Base-by-base conservation (phyloP, 92 coral and sea anemone species). In the Anthopleura xanthogrammica region DNA sequence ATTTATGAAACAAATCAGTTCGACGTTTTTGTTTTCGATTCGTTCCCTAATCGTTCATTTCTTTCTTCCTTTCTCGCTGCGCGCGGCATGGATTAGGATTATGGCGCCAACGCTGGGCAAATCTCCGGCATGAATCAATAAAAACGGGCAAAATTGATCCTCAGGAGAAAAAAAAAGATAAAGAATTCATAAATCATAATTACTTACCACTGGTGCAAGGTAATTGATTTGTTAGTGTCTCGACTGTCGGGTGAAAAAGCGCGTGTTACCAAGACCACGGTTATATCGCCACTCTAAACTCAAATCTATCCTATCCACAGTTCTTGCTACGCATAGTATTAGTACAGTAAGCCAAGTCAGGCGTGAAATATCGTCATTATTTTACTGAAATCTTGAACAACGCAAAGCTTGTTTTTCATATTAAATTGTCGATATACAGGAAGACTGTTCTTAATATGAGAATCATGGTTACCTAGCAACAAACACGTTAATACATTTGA, bases 401-500 rank as follows among this genome's bases (percentile, higher is more conserved):
- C 16, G 14, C 36, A 4, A 12, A n/a, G 29, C 36, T 29, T 29
- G 29, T 23, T 68, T 68, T 29, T 68, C 8, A 29, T 22, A 7
- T 68, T 36, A 64, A 64, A 64, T n/a, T 9, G 24, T 7, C 7
- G 24, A 17, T 36, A 68, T 12, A 23, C 41, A 29, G 74, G 42
- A 36, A 68, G 74, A 9, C 42, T 23, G 42, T 24, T 68, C 74
- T 36, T 68, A 11, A 12, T 29, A 29, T 68, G 1, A 68, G 42
- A 68, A 29, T 9, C 17, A 9, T 68, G 74, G 74, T 68, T 29
- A 11, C 74, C 74, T 68, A 68, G 74, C 74, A 68, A 68, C 74
- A 29, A 29, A 29, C 74, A 29, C 7, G 2, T 68, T 9, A 2
- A 22, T 23, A 68, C 36, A 68, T 68, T 68, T 68, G 72, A 68